A percentile compares a stretch with the other conserved stretches of the same genome.
These are phyloP conservation scores for Euphonia xanthogaster DNA, from an alignment of 2,797 vertebrate species.

Conservation along the genomic window DNA sequence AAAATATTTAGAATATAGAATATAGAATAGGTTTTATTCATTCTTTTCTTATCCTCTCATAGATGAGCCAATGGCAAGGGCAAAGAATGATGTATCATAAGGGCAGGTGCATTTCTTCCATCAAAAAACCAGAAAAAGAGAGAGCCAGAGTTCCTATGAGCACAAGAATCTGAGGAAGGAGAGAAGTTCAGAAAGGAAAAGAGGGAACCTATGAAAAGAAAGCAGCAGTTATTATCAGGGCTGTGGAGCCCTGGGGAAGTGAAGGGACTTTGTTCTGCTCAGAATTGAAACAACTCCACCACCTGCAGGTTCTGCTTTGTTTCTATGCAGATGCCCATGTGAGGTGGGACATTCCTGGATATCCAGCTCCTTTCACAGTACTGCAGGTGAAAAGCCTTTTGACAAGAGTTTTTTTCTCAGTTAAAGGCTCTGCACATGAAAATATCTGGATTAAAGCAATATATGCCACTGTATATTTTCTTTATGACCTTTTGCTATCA, in stretches of 20 bases:
- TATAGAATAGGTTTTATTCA: background rate
- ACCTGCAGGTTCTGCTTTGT: background rate
- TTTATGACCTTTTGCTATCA: background rate
- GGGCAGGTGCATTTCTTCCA: background rate
- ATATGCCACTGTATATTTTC: background rate
- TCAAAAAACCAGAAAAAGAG: background rate
- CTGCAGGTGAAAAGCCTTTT: background rate
- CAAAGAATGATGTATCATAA: background rate
- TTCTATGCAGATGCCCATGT: background rate
- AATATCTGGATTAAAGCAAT: background rate
- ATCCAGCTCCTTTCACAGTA: background rate
- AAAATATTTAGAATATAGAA: background rate
- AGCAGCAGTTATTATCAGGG: background rate
- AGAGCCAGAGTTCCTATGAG: background rate
- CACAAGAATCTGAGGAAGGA: background rate
- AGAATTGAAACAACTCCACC: background rate
- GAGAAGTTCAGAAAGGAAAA: background rate
- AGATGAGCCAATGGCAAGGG: background rate
- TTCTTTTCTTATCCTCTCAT: background rate
- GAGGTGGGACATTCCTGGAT: background rate
- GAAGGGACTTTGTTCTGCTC: background rate
- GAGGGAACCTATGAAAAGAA: background rate
- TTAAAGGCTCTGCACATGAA: background rate
- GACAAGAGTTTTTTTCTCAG: background rate
- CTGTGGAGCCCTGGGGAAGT: background rate